Percentiles rank a stretch among this genome's conserved stretches.
These are phyloP conservation scores for Apaloderma vittatum DNA, from an alignment of 2,113 vertebrate species.

Conservation along the genomic window DNA sequence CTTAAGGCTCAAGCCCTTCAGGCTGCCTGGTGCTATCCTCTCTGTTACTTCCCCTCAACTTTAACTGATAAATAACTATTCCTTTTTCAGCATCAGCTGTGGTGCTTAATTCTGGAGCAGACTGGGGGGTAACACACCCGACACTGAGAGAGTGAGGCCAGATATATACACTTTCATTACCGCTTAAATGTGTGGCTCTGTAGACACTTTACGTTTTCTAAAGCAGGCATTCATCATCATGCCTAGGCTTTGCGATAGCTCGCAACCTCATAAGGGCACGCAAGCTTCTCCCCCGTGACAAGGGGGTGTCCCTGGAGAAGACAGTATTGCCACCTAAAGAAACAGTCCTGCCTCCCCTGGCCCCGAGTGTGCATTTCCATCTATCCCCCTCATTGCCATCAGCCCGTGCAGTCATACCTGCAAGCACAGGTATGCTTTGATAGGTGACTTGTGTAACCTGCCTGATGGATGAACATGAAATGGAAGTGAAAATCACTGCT, in stretches of 20 bases:
- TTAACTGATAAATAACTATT: background rate
- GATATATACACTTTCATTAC: background rate
- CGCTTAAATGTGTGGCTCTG: background rate
- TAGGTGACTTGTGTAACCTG: background rate
- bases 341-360: background rate
- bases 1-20: background rate
- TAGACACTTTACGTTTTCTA: background rate
- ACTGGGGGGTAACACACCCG: background rate
- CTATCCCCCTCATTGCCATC: fast-evolving
- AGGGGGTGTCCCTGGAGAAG: too few species aligned
- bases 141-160: background rate
- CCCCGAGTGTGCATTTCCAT: background rate
- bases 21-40: background rate
- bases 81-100: background rate
- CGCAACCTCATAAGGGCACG: too few species aligned
- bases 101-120: background rate
- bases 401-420: fast-evolving
- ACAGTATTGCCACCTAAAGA: background rate
- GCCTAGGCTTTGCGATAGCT: too few species aligned
- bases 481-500: background rate
- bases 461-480: fast-evolving
- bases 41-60: background rate
- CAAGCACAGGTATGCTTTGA: background rate
- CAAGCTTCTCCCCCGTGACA: too few species aligned
- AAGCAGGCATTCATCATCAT: too few species aligned